These are phyloP conservation scores for Cephus nigrinus DNA, from an alignment of 2,888 invertebrate species.

Conservation along the genomic window DNA sequence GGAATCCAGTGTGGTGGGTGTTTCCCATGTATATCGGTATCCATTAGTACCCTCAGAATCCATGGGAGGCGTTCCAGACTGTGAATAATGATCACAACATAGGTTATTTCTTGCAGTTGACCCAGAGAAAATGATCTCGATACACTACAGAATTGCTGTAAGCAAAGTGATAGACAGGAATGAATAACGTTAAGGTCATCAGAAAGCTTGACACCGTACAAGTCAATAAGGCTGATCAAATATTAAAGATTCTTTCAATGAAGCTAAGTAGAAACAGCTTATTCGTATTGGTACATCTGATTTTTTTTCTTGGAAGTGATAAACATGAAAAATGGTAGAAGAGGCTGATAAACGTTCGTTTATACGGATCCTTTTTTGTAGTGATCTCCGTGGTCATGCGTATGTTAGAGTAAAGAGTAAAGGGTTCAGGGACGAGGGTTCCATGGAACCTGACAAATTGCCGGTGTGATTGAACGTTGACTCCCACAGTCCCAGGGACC, in stretches of 20 bases:
- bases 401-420: not conserved
- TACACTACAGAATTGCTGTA: not conserved
- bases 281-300: not conserved
- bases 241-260: not conserved
- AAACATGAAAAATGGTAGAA: not conserved
- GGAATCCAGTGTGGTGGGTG: not conserved
- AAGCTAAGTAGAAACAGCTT: not conserved
- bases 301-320: not conserved
- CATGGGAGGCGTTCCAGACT: not conserved
- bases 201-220: not conserved
- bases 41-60: not conserved
- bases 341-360: not conserved
- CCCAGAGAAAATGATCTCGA: not conserved
- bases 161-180: not conserved
- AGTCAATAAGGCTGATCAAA: not conserved
- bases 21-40: not conserved
- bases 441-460: slow-evolving; percentile 18
- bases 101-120: not conserved
- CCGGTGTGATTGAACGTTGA: slow-evolving; percentile 26
- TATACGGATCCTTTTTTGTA: slow-evolving; percentile 6
- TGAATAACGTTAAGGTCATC: not conserved
- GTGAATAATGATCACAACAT: not conserved
- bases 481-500: slow-evolving; percentile 17
- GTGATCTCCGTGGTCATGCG: not conserved
- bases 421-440: not conserved